Evolutionary conservation across 2,113 vertebrate species (phyloP), one percentile per base, ranked within the genome.

Genomic region (Triplophysa dalaica): DNA sequence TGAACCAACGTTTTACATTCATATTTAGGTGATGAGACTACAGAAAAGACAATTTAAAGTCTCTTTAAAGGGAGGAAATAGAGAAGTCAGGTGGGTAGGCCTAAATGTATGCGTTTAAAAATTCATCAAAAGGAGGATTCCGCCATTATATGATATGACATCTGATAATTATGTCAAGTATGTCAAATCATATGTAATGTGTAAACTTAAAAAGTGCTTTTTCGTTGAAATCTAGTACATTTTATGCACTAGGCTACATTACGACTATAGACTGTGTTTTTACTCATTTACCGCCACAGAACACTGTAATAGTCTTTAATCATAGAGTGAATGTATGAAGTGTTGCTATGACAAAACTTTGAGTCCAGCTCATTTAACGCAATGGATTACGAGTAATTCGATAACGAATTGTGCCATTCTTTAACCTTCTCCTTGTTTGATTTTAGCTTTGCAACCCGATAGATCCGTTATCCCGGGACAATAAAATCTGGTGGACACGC

Each of bases 331-430:
- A 50, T 58, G 33, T 54, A 77, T 58, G 22, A 75, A 19, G 70
- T 87, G 89, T 90, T 87, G 87, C 89, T 89, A 91, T 89, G 88
- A 90, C 88, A 91, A 89, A 87, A 70, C 22, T 78, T 64, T 75
- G 75, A 84, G 87, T 86, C 77, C 52, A 75, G 78, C n/a, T 87
- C 80, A 82, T 78, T 87, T 76, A 78, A 69, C 54, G 85, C 84
- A 86, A 86, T 80, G 85, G 83, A 87, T 89, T 86, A 92, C 86
- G 88, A 90, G 91, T 91, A 93, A 92, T 90, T 85, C 87, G 90
- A 92, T 88, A 89, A 90, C 84, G 88, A 89, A 91, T 89, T 92
- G 91, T 91, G 78, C 85, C 61, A 76, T 86, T 88, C 82, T 87
- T 81, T 80, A 75, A 85, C 60, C 50, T 29, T 76, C 52, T 66